Evolutionary conservation across 2,113 vertebrate genomes (phyloP), one percentile per base, ranked within the genome.

Genomic region (Varanus komodoensis): DNA sequence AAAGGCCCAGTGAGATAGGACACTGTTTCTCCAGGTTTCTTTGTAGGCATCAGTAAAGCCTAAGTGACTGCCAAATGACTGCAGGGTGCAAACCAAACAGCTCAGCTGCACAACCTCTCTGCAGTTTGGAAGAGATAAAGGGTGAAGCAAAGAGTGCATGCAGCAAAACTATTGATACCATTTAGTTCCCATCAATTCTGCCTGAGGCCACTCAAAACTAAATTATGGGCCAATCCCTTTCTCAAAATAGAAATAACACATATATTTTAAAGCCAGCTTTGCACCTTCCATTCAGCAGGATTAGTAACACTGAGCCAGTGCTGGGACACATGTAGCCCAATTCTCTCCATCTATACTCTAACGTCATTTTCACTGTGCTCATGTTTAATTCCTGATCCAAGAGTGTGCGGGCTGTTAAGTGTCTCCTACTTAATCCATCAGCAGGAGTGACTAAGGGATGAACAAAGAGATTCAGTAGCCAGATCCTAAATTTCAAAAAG

Each of bases 21-120:
- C 69, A 83, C 80, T 44, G 89, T 12, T 61, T 11, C 27, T 68
- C 17, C 2, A 54, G 0, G 9, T 54, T 91, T 67, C 67, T 11
- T 64, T 86, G 83, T n/a, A 69, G 38, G 61, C 3, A 0, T 19
- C n/a, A 87, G 14, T 5, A 17, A 0, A 0, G 34, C 3, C 38
- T 23, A 67, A 11, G 57, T 0, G 68, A 12, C 0, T 0, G 0
- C 64, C 67, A 80, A 64, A 15, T 38, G n/a, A 52, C 83, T 88
- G 79, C 75, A 54, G 34, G 7, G 50, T 34, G 5, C 0, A 0
- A 79, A 79, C 0, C 54, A 57, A 32, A 11, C 12, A 3, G 8
- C 69, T 84, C 71, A 67, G 54, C 8, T 21, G n/a, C 34, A 67
- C 2, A 32, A 74, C 17, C 50, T 57, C 21, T 29, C 32, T 19